Conservation (phyloP, 2,888 invertebrate species). For the Phaedon cochleariae region DNA sequence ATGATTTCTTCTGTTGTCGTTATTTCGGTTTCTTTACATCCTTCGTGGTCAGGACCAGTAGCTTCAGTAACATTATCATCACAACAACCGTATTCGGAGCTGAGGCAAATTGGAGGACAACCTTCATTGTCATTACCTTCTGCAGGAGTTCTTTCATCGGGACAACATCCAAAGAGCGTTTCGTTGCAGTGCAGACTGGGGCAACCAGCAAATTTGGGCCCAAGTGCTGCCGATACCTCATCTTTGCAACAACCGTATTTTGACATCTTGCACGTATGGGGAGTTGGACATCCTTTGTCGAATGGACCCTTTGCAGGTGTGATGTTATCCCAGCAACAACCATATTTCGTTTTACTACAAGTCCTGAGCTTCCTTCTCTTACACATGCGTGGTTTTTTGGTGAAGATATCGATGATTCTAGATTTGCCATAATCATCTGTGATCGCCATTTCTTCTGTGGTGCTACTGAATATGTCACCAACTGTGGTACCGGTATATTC, state of each 20-base stretch:
- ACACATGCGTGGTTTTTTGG: slow-evolving; percentile 66
- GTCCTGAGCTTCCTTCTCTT: slow-evolving; percentile 65
- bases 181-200: slow-evolving; percentile 76
- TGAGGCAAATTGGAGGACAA: slow-evolving; percentile 75
- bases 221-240: slow-evolving; percentile 79
- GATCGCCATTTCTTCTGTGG: slow-evolving; percentile 37
- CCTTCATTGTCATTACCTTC: slow-evolving; percentile 83
- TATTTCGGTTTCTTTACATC: slow-evolving; percentile 51
- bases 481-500: slow-evolving; percentile 22
- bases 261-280: slow-evolving; percentile 79
- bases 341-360: slow-evolving; percentile 75
- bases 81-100: slow-evolving; percentile 84
- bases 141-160: slow-evolving; percentile 78
- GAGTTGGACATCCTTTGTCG: slow-evolving; percentile 78
- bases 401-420: slow-evolving; percentile 65
- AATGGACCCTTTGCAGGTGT: slow-evolving; percentile 84
- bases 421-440: slow-evolving; percentile 56
- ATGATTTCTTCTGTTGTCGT: slow-evolving; percentile 62
- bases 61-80: slow-evolving; percentile 80
- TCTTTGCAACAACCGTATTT: slow-evolving; percentile 85
- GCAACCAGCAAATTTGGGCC: slow-evolving; percentile 78
- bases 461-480: slow-evolving; percentile 28
- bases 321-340: slow-evolving; percentile 86
- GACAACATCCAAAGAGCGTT: slow-evolving; percentile 88
- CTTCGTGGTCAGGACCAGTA: slow-evolving; percentile 51